phyloP scores from a whole-genome alignment of 2,113 vertebrate genomes.

The Menidia beryllina region DNA sequence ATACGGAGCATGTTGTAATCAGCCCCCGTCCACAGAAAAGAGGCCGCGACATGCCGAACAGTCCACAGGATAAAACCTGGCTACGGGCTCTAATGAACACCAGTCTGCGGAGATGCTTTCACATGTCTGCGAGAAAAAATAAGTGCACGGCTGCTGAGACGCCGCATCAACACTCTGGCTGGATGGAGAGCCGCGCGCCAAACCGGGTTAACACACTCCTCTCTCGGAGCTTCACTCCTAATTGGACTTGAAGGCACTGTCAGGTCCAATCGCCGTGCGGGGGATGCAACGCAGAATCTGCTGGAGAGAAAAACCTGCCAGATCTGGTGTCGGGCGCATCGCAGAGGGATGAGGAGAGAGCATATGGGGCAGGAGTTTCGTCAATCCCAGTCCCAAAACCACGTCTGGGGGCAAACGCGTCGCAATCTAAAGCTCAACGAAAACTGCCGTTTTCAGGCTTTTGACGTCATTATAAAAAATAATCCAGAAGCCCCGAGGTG shows the following conservation, averaged over 20 bases:
- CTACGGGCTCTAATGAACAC: constrained; percentile 61
- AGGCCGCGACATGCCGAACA: constrained; percentile 43
- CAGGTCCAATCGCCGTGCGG: constrained; percentile 77
- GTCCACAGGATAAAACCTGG: constrained; percentile 41
- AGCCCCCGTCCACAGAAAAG: constrained; percentile 8
- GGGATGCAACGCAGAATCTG: constrained; percentile 69
- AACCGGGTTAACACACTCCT: constrained; percentile 74
- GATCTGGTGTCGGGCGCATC: constrained; percentile 64
- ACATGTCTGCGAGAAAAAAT: constrained; percentile 56
- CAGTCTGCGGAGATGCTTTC: constrained; percentile 61
- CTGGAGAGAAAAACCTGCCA: constrained; percentile 76
- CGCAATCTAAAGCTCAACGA: no score
- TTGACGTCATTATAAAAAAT: no score
- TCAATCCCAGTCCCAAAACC: constrained; percentile 37
- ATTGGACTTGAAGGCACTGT: constrained; percentile 84
- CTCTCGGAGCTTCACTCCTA: constrained; percentile 74
- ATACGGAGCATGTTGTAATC: constrained; percentile 31
- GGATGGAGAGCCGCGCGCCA: constrained; percentile 59
- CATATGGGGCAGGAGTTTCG: constrained; percentile 45
- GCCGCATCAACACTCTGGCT: constrained; percentile 68
- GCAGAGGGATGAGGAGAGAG: constrained; percentile 19
- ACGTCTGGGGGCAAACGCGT: constrained; percentile 14
- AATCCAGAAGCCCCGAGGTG: no score
- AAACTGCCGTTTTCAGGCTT: no score
- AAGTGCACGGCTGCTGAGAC: constrained; percentile 51